Conservation (phyloP, 30 jellyfish, hydroid and myxozoan genomes). For the Turritopsis rubra region DNA sequence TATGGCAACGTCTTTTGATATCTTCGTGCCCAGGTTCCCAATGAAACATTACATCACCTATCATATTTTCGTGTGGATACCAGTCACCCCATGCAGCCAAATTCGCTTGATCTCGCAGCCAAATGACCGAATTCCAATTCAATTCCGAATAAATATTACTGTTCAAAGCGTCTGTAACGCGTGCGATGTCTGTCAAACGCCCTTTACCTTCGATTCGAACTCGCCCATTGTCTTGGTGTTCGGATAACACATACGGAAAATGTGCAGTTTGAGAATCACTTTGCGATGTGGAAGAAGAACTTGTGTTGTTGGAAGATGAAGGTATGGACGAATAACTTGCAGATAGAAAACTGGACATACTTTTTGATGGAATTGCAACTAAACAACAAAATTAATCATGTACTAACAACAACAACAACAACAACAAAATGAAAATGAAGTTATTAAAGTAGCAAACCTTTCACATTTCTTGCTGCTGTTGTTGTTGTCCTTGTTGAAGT, state of each 20-base stretch:
- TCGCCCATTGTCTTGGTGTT: too few species aligned
- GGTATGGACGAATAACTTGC: conserved; percentile 41
- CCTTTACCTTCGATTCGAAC: conserved; percentile 50
- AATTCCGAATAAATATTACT: conserved; percentile 37
- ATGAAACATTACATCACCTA: conserved; percentile 54
- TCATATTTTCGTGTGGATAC: conserved; percentile 59
- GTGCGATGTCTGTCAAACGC: conserved; percentile 40
- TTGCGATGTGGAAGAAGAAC: conserved; percentile 45
- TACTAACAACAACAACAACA: not conserved
- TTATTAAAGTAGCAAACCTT: conserved; percentile 7
- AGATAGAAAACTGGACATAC: conserved; percentile 2
- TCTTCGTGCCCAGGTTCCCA: conserved; percentile 61
- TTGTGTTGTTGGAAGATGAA: conserved; percentile 61
- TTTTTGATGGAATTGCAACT: not conserved
- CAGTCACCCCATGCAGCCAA: conserved; percentile 42
- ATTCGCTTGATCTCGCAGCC: conserved; percentile 35
- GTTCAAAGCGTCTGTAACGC: conserved; percentile 42
- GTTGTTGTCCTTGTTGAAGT: not conserved
- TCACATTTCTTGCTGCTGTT: conserved; percentile 7
- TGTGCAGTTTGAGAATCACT: conserved; percentile 31
- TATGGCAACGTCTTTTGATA: conserved; percentile 35
- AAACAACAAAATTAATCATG: not conserved
- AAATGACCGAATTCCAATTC: conserved; percentile 50
- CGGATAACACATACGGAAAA: not conserved
- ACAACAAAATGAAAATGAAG: not conserved